phyloP scores from a whole-genome alignment of 2,888 invertebrate species.

The Odontocolon sp. region DNA sequence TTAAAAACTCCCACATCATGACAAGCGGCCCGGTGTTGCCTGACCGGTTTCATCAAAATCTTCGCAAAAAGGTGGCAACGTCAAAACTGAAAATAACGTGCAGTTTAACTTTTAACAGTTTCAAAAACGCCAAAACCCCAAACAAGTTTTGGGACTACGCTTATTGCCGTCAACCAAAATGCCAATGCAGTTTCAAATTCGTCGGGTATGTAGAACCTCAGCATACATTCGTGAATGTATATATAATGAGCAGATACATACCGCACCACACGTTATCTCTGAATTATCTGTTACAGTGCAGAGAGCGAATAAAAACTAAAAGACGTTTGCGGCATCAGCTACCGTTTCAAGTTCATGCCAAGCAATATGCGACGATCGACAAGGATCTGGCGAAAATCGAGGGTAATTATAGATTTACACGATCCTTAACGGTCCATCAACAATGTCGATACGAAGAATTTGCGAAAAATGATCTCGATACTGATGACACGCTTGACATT shows the following conservation, averaged over 20 bases:
- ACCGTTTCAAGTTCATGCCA: constrained; percentile 4
- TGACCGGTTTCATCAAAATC: background rate
- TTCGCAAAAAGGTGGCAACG: constrained; percentile 14
- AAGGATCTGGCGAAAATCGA: background rate
- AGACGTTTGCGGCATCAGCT: constrained; percentile 16
- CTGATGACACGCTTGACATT: constrained; percentile 11
- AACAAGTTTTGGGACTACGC: constrained; percentile 10
- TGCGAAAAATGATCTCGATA: constrained; percentile 7
- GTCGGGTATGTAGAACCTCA: background rate
- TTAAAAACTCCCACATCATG: no score
- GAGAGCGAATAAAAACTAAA: background rate
- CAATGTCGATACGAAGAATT: constrained; percentile 15
- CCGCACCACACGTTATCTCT: constrained; percentile 17
- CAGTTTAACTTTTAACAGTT: constrained; percentile 9
- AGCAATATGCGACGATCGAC: constrained; percentile 12
- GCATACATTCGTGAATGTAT: background rate
- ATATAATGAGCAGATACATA: no score
- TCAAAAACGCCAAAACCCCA: background rate
- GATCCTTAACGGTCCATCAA: constrained; percentile 11
- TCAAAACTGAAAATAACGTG: constrained; percentile 4
- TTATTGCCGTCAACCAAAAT: constrained; percentile 27
- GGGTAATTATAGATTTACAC: constrained; percentile 32
- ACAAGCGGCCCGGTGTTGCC: no score
- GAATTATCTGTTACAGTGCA: constrained; percentile 19
- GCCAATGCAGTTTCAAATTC: constrained; percentile 9